phyloP scores from a whole-genome alignment of 92 coral and sea anemone genomes.

The Epizoanthus scotinus region DNA sequence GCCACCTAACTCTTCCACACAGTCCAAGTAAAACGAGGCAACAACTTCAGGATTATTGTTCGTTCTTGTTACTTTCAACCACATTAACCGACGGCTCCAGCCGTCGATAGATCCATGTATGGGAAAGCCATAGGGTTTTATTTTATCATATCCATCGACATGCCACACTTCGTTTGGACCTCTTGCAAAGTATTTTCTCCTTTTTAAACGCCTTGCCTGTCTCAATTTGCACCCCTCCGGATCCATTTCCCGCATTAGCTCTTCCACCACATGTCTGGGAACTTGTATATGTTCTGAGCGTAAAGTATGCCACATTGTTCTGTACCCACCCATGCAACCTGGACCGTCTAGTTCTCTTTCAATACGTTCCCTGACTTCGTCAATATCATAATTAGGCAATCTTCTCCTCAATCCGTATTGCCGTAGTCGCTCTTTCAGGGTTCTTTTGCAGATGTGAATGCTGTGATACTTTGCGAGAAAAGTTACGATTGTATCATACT shows the following conservation, averaged over 20 bases:
- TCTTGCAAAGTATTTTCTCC: constrained; percentile 34
- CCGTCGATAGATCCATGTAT: constrained; percentile 50
- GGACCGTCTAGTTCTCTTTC: constrained; percentile 47
- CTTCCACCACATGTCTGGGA: constrained; percentile 40
- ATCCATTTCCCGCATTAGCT: constrained; percentile 45
- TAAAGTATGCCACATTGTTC: constrained; percentile 49
- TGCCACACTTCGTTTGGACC: constrained; percentile 52
- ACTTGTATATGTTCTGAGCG: constrained; percentile 38
- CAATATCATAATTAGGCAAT: constrained; percentile 30
- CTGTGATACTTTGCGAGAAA: constrained; percentile 13
- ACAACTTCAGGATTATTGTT: no score
- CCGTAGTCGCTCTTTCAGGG: constrained; percentile 31
- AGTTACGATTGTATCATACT: constrained; percentile 13
- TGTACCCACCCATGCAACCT: constrained; percentile 52
- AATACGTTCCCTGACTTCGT: constrained; percentile 27
- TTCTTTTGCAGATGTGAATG: constrained; percentile 16
- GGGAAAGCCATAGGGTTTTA: constrained; percentile 52
- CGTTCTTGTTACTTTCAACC: no score
- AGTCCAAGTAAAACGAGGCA: no score
- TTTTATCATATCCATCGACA: constrained; percentile 50
- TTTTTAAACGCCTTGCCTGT: constrained; percentile 42
- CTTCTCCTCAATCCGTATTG: constrained; percentile 31
- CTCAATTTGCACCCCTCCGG: constrained; percentile 44
- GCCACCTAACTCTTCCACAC: no score
- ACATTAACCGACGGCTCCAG: constrained; percentile 53